These are phyloP conservation scores for Orthosia incerta DNA, from an alignment of 2,888 invertebrate genomes.

Conservation along the genomic window DNA sequence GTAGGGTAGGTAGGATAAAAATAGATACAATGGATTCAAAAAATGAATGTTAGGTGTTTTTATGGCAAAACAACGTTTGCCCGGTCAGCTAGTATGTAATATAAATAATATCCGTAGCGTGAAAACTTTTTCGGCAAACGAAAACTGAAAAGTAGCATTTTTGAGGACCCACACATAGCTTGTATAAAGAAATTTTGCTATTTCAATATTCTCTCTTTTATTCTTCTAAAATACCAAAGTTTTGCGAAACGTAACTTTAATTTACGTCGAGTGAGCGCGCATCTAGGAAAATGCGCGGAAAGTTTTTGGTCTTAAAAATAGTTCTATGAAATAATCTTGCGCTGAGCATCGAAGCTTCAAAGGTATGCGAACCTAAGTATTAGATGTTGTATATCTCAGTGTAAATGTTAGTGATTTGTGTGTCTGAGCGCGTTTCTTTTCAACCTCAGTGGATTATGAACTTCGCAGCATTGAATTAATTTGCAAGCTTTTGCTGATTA, in stretches of 20 bases:
- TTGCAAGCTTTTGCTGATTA: neutral
- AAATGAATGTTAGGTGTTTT: too few relatives aligned
- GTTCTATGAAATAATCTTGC: conserved; percentile 14
- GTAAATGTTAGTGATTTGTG: conserved; percentile 18
- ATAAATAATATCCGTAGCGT: neutral
- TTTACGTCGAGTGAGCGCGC: neutral
- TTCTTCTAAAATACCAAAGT: neutral
- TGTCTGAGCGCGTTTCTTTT: conserved; percentile 18
- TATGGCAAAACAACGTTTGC: too few relatives aligned
- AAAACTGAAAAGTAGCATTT: conserved; percentile 2
- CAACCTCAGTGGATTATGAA: neutral
- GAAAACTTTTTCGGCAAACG: neutral
- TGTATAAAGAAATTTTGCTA: too few relatives aligned
- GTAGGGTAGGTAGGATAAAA: too few relatives aligned
- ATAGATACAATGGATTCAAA: too few relatives aligned
- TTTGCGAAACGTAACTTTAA: neutral
- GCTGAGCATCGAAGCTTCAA: neutral
- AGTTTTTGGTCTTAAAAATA: neutral
- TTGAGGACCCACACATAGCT: neutral
- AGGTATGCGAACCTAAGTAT: neutral
- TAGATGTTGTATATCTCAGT: conserved; percentile 7
- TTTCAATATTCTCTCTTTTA: neutral
- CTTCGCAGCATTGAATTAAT: neutral
- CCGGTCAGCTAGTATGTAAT: neutral
- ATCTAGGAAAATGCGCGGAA: neutral